Evolutionary conservation across 2,113 vertebrate species (phyloP).

Genomic region (Otis tarda): DNA sequence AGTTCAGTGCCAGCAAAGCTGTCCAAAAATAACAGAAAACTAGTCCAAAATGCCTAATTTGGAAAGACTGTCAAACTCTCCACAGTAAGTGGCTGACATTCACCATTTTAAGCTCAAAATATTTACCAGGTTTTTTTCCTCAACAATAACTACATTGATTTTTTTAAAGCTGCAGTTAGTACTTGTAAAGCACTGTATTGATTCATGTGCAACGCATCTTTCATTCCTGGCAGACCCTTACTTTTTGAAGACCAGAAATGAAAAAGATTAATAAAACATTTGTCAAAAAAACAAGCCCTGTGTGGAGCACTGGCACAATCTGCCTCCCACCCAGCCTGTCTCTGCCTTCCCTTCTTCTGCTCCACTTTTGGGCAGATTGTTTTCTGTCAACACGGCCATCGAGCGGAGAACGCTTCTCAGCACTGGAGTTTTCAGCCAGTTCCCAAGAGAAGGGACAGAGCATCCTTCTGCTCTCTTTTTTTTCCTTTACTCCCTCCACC

Average conservation of each 20-base stretch:
- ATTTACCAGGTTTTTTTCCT: background rate
- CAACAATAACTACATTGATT: background rate
- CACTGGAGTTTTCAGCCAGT: background rate
- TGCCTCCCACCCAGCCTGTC: background rate
- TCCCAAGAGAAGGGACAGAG: background rate
- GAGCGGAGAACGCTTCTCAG: background rate
- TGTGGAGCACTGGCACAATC: background rate
- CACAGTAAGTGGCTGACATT: background rate
- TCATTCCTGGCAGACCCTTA: background rate
- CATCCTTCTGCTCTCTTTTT: background rate
- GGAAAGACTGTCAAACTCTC: background rate
- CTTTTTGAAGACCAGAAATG: background rate
- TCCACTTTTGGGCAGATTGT: background rate
- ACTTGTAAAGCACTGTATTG: background rate
- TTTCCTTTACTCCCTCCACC: background rate
- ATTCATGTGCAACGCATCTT: background rate
- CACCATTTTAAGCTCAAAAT: background rate
- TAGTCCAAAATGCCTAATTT: background rate
- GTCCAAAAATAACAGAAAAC: background rate
- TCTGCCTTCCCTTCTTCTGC: background rate
- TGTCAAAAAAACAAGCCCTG: rapidly evolving
- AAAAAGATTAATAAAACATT: background rate
- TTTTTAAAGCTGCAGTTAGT: background rate
- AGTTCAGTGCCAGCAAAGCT: background rate
- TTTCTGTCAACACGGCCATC: background rate